A percentile compares a stretch with the other conserved stretches of the same genome.
phyloP scores from a whole-genome alignment of 2,797 vertebrate genomes.

The Dryobates pubescens region DNA sequence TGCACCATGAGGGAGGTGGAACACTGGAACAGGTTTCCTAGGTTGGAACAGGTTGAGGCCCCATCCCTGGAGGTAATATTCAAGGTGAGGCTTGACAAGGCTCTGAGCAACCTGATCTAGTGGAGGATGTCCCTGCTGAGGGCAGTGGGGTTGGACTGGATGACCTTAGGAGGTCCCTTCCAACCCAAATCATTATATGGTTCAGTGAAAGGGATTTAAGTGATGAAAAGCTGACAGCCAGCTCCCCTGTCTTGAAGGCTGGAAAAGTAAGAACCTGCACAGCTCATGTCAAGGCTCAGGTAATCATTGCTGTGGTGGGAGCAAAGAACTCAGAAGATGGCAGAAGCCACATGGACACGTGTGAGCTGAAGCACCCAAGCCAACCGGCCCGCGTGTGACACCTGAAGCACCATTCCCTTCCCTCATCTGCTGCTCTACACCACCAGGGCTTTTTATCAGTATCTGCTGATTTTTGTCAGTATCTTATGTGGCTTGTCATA shows the following conservation, averaged over 20 bases:
- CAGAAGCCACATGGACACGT: not conserved
- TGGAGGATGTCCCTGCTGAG: too few relatives aligned
- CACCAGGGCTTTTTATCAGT: not conserved
- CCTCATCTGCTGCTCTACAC: not conserved
- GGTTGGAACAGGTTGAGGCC: too few relatives aligned
- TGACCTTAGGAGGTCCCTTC: too few relatives aligned
- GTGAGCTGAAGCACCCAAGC: not conserved
- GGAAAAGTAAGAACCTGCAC: not conserved
- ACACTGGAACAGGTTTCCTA: too few relatives aligned
- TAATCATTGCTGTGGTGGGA: not conserved
- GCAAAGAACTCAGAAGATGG: not conserved
- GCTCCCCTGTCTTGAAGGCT: not conserved
- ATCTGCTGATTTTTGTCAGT: not conserved
- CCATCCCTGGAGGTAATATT: too few relatives aligned
- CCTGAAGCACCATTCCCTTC: not conserved
- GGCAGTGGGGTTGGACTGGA: too few relatives aligned
- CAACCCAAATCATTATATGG: too few relatives aligned
- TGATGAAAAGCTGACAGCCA: not conserved
- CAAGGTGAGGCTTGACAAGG: too few relatives aligned
- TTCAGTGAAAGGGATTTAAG: not conserved
- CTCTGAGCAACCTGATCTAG: too few relatives aligned
- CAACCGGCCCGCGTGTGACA: fast-evolving
- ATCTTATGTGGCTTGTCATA: too few relatives aligned
- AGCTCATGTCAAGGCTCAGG: not conserved
- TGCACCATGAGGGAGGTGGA: too few relatives aligned